Base-by-base conservation (phyloP, 2,888 invertebrate genomes). In the Chloroclystis v-ata region DNA sequence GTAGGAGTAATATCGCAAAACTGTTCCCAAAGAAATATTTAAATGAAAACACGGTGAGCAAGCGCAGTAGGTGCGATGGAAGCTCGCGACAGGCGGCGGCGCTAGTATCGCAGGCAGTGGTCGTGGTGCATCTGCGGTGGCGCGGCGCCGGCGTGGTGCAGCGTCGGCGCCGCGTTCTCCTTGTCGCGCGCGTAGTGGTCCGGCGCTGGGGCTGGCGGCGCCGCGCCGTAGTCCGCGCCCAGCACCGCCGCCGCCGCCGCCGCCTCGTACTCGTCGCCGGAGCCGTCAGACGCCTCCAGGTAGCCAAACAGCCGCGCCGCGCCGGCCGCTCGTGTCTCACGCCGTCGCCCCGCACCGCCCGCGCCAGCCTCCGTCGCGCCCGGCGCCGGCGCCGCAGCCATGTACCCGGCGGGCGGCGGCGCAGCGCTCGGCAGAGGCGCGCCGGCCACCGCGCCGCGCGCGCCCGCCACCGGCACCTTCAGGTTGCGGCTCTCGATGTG, bases 201-300 rank as follows among this genome's bases (percentile, higher is more conserved):
- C 37, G 58, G 41, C 37, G 50, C 44, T 49, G 54, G 28, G 38
- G 58, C 45, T 41, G 28, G 8, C 11, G 6, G 16, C 8, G 38
- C 25, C 28, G 35, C 20, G 35, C 13, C 49, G 54, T 48, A 56
- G 52, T 54, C 56, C 7, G 52, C 52, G 65, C 49, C 56, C 67
- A 69, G 67, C 64, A 72, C 75, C 43, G 64, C 57, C 37, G 64
- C 60, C 59, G 68, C 58, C 58, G 74, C 58, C 54, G 72, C 67
- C 59, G 75, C 55, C 60, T 82, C 84, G 78, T 78, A 85, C 72
- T 84, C 83, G 72, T 83, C 75, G 70, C 91, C 92, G 45, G 92
- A 92, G 62, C 92, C 92, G 82, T 93, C 93, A 60, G 89, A 91
- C 54, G 93, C 93, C 82, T 92, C 93, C 89, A 92, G 89, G 88